phyloP scores from a whole-genome alignment of 1,140 invertebrate genomes.

The Patella vulgata region DNA sequence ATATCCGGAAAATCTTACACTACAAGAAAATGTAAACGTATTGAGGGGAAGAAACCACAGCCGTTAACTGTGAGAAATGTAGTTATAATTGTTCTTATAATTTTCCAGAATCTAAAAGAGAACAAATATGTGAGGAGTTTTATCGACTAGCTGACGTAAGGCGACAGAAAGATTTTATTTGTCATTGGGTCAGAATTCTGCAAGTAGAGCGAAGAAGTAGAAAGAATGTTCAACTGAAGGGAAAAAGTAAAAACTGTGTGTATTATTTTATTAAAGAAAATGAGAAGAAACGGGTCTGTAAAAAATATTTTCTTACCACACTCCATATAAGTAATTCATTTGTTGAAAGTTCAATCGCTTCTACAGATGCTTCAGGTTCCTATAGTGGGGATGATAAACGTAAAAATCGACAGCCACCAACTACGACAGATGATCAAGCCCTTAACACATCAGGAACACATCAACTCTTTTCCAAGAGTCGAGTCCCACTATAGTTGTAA shows the following conservation, averaged over 20 bases:
- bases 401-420: neutral
- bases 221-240: neutral
- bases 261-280: conserved; percentile 6
- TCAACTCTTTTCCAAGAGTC: conserved; percentile 14
- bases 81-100: conserved; percentile 24
- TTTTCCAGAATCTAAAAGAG: conserved; percentile 20
- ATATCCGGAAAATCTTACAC: conserved; percentile 11
- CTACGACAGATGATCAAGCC: neutral
- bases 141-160: conserved; percentile 1
- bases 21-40: conserved; percentile 6
- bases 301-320: neutral
- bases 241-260: conserved; percentile 7
- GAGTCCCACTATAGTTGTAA: conserved; percentile 29
- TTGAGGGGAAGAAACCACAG: conserved; percentile 5
- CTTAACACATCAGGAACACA: conserved; percentile 9
- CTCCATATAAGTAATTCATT: neutral
- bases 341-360: neutral
- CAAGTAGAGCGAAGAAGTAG: conserved; percentile 4
- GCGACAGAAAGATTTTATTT: conserved; percentile 19
- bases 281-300: conserved; percentile 1
- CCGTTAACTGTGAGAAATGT: conserved; percentile 15
- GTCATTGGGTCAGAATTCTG: conserved; percentile 10
- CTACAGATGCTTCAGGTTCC: neutral
- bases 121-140: conserved; percentile 14
- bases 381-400: neutral